Percentiles rank a stretch among this genome's conserved stretches.
phyloP scores from a whole-genome alignment of 1,140 invertebrate species.

The Mizuhopecten yessoensis region DNA sequence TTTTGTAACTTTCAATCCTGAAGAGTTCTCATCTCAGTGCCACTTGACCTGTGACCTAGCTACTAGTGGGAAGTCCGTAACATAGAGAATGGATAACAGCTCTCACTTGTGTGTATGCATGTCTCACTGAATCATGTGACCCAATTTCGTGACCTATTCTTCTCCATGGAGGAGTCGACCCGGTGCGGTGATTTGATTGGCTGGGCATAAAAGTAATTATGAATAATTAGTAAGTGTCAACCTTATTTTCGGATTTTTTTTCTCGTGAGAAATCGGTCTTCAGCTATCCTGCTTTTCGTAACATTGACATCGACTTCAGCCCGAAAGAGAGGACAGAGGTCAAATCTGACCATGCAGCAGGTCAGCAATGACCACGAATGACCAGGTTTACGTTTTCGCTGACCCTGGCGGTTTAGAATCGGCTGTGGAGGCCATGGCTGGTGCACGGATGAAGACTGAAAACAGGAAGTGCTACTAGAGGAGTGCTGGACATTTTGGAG shows the following conservation, averaged over 20 bases:
- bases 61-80: neutral
- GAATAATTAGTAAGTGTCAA: neutral
- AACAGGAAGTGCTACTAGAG: neutral
- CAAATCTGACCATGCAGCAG: neutral
- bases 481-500: no score
- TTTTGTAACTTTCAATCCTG: constrained; percentile 38
- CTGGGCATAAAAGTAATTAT: neutral
- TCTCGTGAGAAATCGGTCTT: neutral
- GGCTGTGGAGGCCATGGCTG: neutral
- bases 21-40: constrained; percentile 36
- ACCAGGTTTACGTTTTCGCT: neutral
- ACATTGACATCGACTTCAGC: neutral
- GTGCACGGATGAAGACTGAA: neutral
- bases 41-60: constrained; percentile 8
- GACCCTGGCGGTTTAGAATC: neutral
- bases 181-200: neutral
- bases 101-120: constrained; percentile 38
- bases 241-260: neutral
- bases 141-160: neutral
- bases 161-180: constrained; percentile 22
- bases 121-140: constrained; percentile 24
- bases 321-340: neutral
- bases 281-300: neutral
- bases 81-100: constrained; percentile 20
- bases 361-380: neutral